phyloP scores from a whole-genome alignment of 2,797 vertebrate species.

The Euphonia xanthogaster region DNA sequence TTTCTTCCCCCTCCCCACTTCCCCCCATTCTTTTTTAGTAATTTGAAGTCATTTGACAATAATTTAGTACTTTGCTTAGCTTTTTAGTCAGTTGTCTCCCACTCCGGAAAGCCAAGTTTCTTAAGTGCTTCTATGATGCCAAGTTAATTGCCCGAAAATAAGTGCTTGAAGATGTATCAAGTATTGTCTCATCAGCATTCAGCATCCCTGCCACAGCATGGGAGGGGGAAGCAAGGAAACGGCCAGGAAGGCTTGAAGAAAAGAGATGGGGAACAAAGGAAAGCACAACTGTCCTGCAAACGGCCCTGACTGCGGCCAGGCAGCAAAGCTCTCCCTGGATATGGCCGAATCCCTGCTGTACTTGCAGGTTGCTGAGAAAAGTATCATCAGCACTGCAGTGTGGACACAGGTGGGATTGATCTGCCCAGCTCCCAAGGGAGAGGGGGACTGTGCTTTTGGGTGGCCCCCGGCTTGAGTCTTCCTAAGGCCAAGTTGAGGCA shows the following conservation, averaged over 20 bases:
- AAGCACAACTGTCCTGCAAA: background rate
- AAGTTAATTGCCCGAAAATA: constrained; percentile 68
- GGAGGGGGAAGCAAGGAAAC: background rate
- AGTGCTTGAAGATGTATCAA: constrained; percentile 63
- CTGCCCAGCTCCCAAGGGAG: background rate
- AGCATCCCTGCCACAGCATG: constrained; percentile 9
- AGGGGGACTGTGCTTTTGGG: background rate
- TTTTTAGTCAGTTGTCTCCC: constrained; percentile 52
- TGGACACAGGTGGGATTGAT: background rate
- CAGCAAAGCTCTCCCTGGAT: background rate
- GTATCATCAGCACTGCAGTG: background rate
- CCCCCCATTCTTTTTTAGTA: constrained; percentile 9
- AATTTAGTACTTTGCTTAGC: constrained; percentile 55
- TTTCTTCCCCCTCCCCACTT: background rate
- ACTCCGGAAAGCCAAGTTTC: constrained; percentile 52
- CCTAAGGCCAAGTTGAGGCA: background rate
- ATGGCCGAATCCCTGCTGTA: background rate
- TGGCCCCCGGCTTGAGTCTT: background rate
- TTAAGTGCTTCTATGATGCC: constrained; percentile 65
- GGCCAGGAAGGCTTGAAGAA: background rate
- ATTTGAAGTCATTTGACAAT: constrained; percentile 44
- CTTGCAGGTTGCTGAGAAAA: background rate
- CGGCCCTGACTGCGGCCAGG: background rate
- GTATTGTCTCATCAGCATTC: constrained; percentile 65
- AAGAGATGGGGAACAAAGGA: background rate